Base-by-base conservation (phyloP, 2,797 vertebrate genomes). In the Nannoperca australis region DNA sequence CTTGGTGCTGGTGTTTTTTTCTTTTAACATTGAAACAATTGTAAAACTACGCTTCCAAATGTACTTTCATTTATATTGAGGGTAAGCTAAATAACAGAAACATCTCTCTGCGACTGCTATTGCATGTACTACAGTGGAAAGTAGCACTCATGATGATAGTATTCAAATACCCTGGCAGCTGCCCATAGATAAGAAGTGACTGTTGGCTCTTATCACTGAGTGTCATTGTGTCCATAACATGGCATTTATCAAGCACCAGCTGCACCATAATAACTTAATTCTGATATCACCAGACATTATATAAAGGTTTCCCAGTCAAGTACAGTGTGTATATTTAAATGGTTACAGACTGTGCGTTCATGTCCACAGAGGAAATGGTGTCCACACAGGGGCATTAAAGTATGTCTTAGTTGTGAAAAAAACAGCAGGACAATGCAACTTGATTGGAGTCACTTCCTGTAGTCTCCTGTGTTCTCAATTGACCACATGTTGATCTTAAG, bases 401-500 rank as follows among this genome's bases (percentile, higher is more conserved):
- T 63, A 47, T 45, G 38, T 10, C 34, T 61, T 54, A 53, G 53
- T 32, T 64, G 44, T 66, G n/a, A 56, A 77, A 62, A 61, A 79
- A 63, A 51, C 44, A 67, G 60, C 63, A 71, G 54, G 44, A 73
- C 65, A 78, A 58, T 44, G 38, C 38, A 76, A 72, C 50, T 34
- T 78, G 51, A 27, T 5, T 69, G 50, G 38, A 79, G 64, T 68
- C 56, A 63, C 60, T 70, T 84, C 72, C 70, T 79, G 60, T 30
- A 59, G 68, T 80, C 49, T 62, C 51, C 34, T 72, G 53, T 59
- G 70, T 71, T 87, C 58, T 80, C 17, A 81, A 55, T 15, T 51
- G 61, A 84, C 51, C 79, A 73, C 82, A 78, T 81, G 85, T 60
- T 86, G 79, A 76, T 79, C 78, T 79, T 47, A 66, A 70, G 55